A percentile compares a stretch with the other conserved stretches of the same genome.
Conservation (phyloP, 1,140 invertebrate species). For the Drosophila setifemur region DNA sequence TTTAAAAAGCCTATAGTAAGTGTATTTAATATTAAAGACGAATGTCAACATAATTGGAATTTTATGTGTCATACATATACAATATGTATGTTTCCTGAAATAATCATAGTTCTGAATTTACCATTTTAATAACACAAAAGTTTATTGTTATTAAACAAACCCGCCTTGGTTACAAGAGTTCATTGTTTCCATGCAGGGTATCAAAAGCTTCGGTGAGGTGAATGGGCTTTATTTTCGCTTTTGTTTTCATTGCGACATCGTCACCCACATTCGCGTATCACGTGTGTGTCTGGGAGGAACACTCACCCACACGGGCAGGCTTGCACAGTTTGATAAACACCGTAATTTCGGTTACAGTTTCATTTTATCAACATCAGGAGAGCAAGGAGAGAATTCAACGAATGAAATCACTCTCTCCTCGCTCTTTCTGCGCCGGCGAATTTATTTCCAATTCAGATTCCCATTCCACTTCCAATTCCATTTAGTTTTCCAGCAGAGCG, state of each 20-base stretch:
- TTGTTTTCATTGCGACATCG: conserved; percentile 18
- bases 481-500: conserved; percentile 66
- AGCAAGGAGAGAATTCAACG: no score
- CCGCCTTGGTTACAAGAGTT: no score
- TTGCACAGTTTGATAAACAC: conserved; percentile 35
- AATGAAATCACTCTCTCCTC: conserved; percentile 21
- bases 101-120: no score
- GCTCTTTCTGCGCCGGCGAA: conserved; percentile 38
- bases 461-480: conserved; percentile 11
- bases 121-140: no score
- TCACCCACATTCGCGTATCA: conserved; percentile 34
- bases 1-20: no score
- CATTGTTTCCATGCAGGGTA: conserved; percentile 9
- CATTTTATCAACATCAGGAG: conserved; percentile 74
- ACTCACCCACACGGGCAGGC: not conserved
- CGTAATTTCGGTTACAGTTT: conserved; percentile 62
- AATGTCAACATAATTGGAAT: no score
- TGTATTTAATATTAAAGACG: no score
- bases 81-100: no score
- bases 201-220: conserved; percentile 7
- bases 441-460: conserved; percentile 3
- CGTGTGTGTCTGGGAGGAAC: conserved; percentile 33
- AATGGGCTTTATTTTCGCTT: not conserved
- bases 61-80: no score
- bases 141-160: no score